Percentiles rank a stretch among this genome's conserved stretches.
phyloP scores from a whole-genome alignment of 1,140 invertebrate species.

The Conus ventricosus region DNA sequence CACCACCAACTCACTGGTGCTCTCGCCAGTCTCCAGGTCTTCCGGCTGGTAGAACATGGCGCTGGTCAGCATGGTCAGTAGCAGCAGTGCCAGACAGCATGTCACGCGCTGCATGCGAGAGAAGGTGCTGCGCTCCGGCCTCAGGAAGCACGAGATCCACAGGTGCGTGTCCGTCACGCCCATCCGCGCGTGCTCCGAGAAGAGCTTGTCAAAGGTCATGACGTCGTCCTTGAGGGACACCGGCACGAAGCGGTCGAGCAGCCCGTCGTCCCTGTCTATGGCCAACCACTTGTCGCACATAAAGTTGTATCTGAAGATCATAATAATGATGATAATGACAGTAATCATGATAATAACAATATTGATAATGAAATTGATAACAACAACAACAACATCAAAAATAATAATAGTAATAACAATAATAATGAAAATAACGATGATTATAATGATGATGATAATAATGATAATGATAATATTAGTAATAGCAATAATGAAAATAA shows the following conservation, averaged over 20 bases:
- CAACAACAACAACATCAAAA: too few species aligned
- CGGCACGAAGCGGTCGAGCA: slow-evolving; percentile 67
- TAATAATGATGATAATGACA: neutral
- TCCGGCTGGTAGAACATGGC: slow-evolving; percentile 71
- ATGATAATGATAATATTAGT: too few species aligned
- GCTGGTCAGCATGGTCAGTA: slow-evolving; percentile 73
- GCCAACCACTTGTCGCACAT: slow-evolving; percentile 70
- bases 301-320: slow-evolving; percentile 64
- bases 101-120: slow-evolving; percentile 72
- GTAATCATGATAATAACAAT: neutral
- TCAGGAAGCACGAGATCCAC: slow-evolving; percentile 70
- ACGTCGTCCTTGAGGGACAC: slow-evolving; percentile 60
- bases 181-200: slow-evolving; percentile 67
- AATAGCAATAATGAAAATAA: too few species aligned
- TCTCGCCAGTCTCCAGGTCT: slow-evolving; percentile 22
- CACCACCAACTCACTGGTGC: slow-evolving; percentile 10
- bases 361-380: neutral
- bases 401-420: neutral
- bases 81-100: slow-evolving; percentile 68
- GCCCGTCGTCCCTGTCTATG: slow-evolving; percentile 67
- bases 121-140: slow-evolving; percentile 69
- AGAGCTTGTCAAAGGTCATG: slow-evolving; percentile 68
- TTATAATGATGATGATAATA: too few species aligned
- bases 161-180: slow-evolving; percentile 72
- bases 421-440: neutral